Percentiles rank a stretch among this genome's conserved stretches.
phyloP scores from a whole-genome alignment of 2,888 invertebrate genomes.

The Eucera pruinosa region DNA sequence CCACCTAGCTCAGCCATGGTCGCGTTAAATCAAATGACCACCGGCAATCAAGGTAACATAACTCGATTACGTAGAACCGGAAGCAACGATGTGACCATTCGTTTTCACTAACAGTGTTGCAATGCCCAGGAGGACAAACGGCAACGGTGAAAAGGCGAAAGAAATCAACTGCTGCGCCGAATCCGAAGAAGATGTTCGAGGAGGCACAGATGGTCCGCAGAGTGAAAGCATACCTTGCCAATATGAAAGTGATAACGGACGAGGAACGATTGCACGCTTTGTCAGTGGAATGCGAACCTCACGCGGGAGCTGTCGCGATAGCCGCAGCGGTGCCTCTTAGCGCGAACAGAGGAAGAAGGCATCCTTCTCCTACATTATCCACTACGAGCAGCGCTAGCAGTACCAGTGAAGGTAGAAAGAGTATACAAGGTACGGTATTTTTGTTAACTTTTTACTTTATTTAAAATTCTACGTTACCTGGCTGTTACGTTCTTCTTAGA shows the following conservation, averaged over 20 bases:
- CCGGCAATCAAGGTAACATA: constrained; percentile 86
- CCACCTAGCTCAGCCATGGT: constrained; percentile 95
- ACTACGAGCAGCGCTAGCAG: constrained; percentile 96
- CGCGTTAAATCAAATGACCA: constrained; percentile 93
- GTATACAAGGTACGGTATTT: constrained; percentile 78
- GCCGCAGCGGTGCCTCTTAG: constrained; percentile 86
- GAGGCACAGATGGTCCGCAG: constrained; percentile 99
- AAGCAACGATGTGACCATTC: constrained; percentile 20
- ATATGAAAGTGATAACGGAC: constrained; percentile 96
- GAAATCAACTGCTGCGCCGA: constrained; percentile 95
- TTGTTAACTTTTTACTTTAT: background rate
- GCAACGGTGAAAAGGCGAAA: constrained; percentile 96
- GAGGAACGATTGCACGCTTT: constrained; percentile 95
- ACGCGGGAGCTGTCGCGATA: constrained; percentile 80
- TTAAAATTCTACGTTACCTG: too few species aligned
- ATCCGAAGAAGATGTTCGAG: constrained; percentile 99
- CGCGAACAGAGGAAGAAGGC: constrained; percentile 89
- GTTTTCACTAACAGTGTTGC: constrained; percentile 54
- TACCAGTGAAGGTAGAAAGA: constrained; percentile 90
- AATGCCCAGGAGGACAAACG: constrained; percentile 86
- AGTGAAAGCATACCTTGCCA: constrained; percentile 97
- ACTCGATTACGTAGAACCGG: background rate
- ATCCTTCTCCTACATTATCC: constrained; percentile 96
- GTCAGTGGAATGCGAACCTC: constrained; percentile 95
- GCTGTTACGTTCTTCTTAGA: too few species aligned